These are phyloP conservation scores for Hypomecis atomaria DNA, from an alignment of 2,888 invertebrate genomes.

Conservation along the genomic window DNA sequence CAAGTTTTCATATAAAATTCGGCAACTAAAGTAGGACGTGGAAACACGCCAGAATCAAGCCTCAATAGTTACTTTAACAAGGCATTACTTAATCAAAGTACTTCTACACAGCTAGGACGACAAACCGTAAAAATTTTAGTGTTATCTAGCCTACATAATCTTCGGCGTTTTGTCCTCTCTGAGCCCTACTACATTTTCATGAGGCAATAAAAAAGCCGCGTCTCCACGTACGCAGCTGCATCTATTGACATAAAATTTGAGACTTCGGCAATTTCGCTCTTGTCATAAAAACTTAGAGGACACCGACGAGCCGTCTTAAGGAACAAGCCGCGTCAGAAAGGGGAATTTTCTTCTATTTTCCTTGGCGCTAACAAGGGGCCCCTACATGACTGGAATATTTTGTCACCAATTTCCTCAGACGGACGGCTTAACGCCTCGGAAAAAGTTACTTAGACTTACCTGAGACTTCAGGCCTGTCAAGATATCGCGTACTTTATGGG, in stretches of 20 bases:
- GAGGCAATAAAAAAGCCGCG: conserved; percentile 50
- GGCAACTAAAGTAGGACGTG: neutral
- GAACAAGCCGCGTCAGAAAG: conserved; percentile 69
- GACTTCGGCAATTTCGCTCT: conserved; percentile 61
- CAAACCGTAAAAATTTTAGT: conserved; percentile 37
- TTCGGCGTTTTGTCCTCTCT: conserved; percentile 39
- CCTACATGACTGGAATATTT: conserved; percentile 82
- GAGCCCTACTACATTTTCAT: conserved; percentile 52
- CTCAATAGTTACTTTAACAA: conserved; percentile 2
- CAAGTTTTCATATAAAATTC: conserved; percentile 40
- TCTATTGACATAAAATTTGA: conserved; percentile 70
- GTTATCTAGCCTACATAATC: conserved; percentile 40
- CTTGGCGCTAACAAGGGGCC: conserved; percentile 76
- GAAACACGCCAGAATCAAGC: neutral
- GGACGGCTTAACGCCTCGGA: conserved; percentile 73
- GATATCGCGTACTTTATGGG: conserved; percentile 67
- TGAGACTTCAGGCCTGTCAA: conserved; percentile 65
- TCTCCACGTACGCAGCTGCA: conserved; percentile 60
- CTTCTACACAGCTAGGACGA: conserved; percentile 27
- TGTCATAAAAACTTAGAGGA: conserved; percentile 65
- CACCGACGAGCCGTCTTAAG: conserved; percentile 61
- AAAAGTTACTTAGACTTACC: conserved; percentile 77
- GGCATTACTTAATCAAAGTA: conserved; percentile 28
- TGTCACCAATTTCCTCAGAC: conserved; percentile 77
- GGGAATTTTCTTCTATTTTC: conserved; percentile 72